These are phyloP conservation scores for Columbina picui DNA, from an alignment of 2,113 vertebrate species.

Conservation along the genomic window DNA sequence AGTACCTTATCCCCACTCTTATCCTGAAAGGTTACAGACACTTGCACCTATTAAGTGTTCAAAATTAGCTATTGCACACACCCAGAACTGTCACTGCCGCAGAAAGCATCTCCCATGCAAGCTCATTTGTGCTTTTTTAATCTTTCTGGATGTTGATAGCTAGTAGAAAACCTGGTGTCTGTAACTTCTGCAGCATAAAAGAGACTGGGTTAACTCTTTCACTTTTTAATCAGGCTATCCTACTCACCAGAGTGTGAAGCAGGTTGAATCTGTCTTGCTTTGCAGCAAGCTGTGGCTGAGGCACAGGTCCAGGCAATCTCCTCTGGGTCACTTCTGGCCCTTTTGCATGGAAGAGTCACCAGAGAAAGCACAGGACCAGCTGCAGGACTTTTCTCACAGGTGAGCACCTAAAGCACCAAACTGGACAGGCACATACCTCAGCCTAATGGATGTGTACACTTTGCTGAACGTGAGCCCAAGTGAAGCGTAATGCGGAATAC, in stretches of 20 bases:
- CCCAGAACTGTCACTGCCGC: neutral
- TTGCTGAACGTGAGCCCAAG: neutral
- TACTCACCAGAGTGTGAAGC: rapidly evolving
- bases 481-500: neutral
- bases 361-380: neutral
- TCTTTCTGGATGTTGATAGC: neutral
- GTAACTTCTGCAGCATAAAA: neutral
- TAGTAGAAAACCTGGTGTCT: neutral
- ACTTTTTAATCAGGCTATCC: neutral
- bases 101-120: neutral
- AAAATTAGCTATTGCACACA: neutral
- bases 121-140: neutral
- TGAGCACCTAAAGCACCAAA: neutral
- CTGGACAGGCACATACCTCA: neutral
- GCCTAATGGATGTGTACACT: neutral
- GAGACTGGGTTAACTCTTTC: neutral
- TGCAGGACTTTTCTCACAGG: neutral
- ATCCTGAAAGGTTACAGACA: neutral
- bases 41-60: rapidly evolving
- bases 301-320: neutral
- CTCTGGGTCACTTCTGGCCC: neutral
- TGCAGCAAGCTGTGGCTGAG: neutral
- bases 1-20: neutral
- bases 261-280: neutral
- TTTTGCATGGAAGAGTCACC: neutral